phyloP scores from a whole-genome alignment of 1,140 invertebrate species.

The Tetramorium alpestre region DNA sequence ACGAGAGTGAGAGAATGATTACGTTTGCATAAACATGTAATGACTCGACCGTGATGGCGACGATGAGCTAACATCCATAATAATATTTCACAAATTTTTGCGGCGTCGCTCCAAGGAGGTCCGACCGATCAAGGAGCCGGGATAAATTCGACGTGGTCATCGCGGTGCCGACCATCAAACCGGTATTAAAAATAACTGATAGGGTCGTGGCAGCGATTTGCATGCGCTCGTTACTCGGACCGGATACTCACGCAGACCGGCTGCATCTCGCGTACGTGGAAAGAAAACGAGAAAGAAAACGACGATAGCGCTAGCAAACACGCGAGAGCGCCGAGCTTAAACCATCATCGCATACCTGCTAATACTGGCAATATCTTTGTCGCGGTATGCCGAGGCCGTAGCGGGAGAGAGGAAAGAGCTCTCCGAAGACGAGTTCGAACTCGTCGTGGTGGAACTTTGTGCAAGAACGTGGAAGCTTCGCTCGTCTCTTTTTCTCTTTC shows the following conservation, averaged over 20 bases:
- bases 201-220: constrained; percentile 70
- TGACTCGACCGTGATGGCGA: constrained; percentile 33
- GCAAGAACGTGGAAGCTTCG: constrained; percentile 13
- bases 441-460: constrained; percentile 60
- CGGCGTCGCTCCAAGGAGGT: constrained; percentile 5
- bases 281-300: neutral
- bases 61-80: constrained; percentile 55
- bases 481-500: constrained; percentile 1
- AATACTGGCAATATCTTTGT: constrained; percentile 70
- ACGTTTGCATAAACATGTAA: constrained; percentile 54
- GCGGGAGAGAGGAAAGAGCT: neutral
- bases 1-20: constrained; percentile 19
- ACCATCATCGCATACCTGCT: constrained; percentile 68
- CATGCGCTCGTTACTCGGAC: constrained; percentile 70
- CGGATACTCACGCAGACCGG: neutral
- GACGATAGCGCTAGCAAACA: neutral
- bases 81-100: constrained; percentile 66
- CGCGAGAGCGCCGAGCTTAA: constrained; percentile 31
- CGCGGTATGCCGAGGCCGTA: constrained; percentile 49
- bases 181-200: constrained; percentile 73
- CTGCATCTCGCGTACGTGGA: neutral
- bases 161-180: constrained; percentile 63
- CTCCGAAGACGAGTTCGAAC: constrained; percentile 19
- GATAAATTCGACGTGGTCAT: constrained; percentile 61
- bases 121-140: constrained; percentile 40